These are phyloP conservation scores for Poicephalus meyeri DNA, from an alignment of 2,113 vertebrate species.

Conservation along the genomic window DNA sequence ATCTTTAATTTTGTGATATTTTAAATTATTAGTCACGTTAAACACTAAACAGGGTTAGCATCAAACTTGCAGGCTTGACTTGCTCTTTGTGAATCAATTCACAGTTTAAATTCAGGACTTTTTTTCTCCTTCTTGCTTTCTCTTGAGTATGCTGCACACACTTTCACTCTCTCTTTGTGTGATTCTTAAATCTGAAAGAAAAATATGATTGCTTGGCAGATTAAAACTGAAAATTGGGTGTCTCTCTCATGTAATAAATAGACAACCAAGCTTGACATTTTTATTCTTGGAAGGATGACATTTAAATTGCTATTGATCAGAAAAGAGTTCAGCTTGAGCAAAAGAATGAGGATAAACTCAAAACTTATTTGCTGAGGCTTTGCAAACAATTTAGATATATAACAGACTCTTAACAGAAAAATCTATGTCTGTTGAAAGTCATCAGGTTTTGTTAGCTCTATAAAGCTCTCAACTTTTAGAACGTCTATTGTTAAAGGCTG, in stretches of 20 bases:
- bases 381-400: slow-evolving; percentile 14
- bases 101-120: not conserved
- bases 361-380: slow-evolving; percentile 3
- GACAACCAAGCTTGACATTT: slow-evolving; percentile 1
- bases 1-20: slow-evolving; percentile 74
- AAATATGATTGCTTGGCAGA: slow-evolving; percentile 17
- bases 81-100: not conserved
- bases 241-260: slow-evolving; percentile 46
- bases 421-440: not conserved
- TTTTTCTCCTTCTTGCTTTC: not conserved
- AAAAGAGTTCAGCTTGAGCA: not conserved
- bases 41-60: slow-evolving; percentile 75
- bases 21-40: slow-evolving; percentile 77
- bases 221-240: slow-evolving; percentile 59
- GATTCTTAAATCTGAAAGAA: slow-evolving; percentile 46
- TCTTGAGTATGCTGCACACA: rapidly evolving
- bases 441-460: not conserved
- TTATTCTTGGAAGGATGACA: slow-evolving; percentile 61
- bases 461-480: not conserved
- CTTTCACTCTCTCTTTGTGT: not conserved
- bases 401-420: slow-evolving; percentile 18
- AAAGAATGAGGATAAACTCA: not conserved
- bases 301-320: slow-evolving; percentile 70
- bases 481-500: not conserved
- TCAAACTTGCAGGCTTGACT: slow-evolving; percentile 72